Percentiles rank a stretch among this genome's conserved stretches.
Conservation (phyloP, 2,113 vertebrate species). For the Rhinolophus sinicus region DNA sequence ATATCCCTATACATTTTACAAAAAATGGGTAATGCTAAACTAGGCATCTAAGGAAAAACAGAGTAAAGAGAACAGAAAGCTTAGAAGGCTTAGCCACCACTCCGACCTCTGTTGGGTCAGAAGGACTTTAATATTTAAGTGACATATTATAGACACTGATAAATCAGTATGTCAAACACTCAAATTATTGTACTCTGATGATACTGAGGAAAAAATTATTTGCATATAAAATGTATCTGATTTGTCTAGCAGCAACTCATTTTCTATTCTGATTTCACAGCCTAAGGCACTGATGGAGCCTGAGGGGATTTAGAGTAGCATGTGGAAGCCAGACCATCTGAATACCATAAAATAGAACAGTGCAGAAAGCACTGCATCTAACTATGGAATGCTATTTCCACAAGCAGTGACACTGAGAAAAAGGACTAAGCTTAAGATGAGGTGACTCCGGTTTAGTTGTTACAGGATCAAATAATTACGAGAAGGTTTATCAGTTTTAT, state of each 20-base stretch:
- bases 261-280: conserved; percentile 65
- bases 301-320: conserved; percentile 20
- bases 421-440: neutral
- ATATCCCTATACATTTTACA: neutral
- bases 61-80: neutral
- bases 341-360: neutral
- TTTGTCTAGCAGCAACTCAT: conserved; percentile 65
- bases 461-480: neutral
- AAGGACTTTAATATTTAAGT: neutral
- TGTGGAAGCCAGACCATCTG: neutral
- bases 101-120: neutral
- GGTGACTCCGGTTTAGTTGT: neutral
- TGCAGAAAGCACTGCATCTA: neutral
- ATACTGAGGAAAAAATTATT: conserved; percentile 48
- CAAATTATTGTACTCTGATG: conserved; percentile 63
- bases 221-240: conserved; percentile 68
- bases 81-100: neutral
- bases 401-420: neutral
- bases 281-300: conserved; percentile 58
- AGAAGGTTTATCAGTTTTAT: neutral
- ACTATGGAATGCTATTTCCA: neutral
- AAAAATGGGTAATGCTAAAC: neutral
- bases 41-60: neutral
- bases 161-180: conserved; percentile 55
- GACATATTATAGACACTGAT: conserved; percentile 23